These are phyloP conservation scores for Metridium senile DNA, from an alignment of 92 coral and sea anemone species.

Conservation along the genomic window DNA sequence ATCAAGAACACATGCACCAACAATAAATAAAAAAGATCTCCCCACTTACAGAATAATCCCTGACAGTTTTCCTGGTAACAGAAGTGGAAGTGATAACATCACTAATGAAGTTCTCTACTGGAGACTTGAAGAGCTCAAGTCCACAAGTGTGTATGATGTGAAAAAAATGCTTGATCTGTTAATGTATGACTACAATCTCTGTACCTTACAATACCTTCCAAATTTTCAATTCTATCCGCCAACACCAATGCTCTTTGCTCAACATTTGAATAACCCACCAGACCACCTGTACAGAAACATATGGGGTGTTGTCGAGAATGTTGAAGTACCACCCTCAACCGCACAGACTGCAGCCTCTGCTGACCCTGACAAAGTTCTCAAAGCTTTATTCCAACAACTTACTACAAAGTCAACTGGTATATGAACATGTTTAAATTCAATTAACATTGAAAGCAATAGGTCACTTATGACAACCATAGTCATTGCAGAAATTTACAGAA, in stretches of 20 bases:
- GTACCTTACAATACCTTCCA: conserved; percentile 20
- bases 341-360: neutral
- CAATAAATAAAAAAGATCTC: neutral
- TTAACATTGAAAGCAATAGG: too few relatives aligned
- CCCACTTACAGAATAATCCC: conserved; percentile 19
- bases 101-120: conserved; percentile 15
- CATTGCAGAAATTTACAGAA: conserved; percentile 25
- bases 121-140: conserved; percentile 36
- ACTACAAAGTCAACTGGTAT: neutral
- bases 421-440: neutral
- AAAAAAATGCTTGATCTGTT: conserved; percentile 24
- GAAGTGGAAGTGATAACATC: neutral
- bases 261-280: conserved; percentile 1
- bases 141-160: conserved; percentile 23
- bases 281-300: conserved; percentile 27
- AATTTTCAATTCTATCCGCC: conserved; percentile 26
- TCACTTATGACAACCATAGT: neutral
- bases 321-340: neutral
- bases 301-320: conserved; percentile 25
- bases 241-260: conserved; percentile 27
- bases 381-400: conserved; percentile 1
- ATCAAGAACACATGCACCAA: conserved; percentile 3
- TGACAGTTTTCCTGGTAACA: conserved; percentile 25
- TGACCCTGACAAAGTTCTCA: neutral
- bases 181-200: conserved; percentile 25